Base-by-base conservation (phyloP, 1,140 invertebrate genomes). In the Bombus balteatus region DNA sequence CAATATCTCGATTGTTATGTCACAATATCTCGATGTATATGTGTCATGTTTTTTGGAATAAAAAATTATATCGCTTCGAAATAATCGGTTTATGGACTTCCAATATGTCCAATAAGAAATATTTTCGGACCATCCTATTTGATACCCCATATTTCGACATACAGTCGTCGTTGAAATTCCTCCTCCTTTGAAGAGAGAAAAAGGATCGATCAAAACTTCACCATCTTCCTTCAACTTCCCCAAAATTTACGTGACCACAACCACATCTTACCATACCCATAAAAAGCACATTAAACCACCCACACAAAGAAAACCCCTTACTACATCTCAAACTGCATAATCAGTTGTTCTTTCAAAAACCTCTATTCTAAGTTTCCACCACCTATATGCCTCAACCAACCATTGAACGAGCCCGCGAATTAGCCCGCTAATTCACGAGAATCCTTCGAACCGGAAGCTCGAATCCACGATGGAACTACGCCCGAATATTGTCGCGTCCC, bases 191-290 rank as follows among this genome's bases (percentile, higher is more conserved):
- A 66, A 37, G 66, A 70, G 34, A 70, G 34, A 70, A n/a, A 37
- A 70, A 39, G 68, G 37, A 70, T 37, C 68, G 68, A 37, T 37
- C 68, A 25, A 28, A 70, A 25, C 3, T 25, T 39, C 68, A 37
- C 22, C 37, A 39, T 5, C 39, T 41, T 41, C 13, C 32, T 6
- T n/a, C 37, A 74, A 22, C 43, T 5, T 53, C 4, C 28, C 9
- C n/a, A 34, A 15, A 41, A 28, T 41, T 41, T 15, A n/a, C 28
- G 28, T n/a, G 6, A 43, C 13, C 28, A 32, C 41, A 32, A 57
- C 73, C 43, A 22, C 74, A 15, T 76, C 74, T 76, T 76, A 76
- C 74, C 74, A 76, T 76, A 76, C 74, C 74, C 74, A 76, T 57
- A 57, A 15, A 28, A 39, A 76, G 32, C 13, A 25, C 39, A 12